Evolutionary conservation across 2,797 vertebrate species (phyloP).

Genomic region (Acrossocheilus fasciatus): DNA sequence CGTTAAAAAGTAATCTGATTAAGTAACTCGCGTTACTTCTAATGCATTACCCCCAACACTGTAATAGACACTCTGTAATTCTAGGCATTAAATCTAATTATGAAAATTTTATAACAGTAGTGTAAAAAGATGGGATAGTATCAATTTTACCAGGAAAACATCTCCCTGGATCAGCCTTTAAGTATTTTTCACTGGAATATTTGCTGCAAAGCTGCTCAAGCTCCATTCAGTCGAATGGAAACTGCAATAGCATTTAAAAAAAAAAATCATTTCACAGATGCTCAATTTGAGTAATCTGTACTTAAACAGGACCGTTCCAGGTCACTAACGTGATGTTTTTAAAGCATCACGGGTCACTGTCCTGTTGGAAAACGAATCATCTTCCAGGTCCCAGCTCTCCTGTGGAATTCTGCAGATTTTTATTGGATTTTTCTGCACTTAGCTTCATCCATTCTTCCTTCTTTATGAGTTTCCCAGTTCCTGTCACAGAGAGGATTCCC

Average conservation of each 20-base stretch:
- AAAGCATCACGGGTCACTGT: conserved; percentile 7
- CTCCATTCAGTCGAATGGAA: neutral
- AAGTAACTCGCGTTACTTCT: too few species aligned
- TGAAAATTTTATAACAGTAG: neutral
- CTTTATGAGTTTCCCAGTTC: conserved; percentile 15
- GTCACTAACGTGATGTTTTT: neutral
- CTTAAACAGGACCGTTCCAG: neutral
- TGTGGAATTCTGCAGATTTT: conserved; percentile 12
- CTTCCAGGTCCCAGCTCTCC: conserved; percentile 7
- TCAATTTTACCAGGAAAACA: neutral
- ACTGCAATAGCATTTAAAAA: neutral
- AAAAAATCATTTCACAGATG: conserved; percentile 10
- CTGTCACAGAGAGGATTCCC: conserved; percentile 5
- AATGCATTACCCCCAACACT: too few species aligned
- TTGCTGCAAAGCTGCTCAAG: neutral
- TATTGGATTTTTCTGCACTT: neutral
- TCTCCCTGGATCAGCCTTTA: too few species aligned
- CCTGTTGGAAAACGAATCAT: conserved; percentile 10
- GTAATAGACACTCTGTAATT: neutral
- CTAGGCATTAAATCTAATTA: neutral
- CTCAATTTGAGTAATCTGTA: neutral
- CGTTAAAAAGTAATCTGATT: too few species aligned
- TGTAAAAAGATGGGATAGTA: neutral
- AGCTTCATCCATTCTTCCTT: conserved; percentile 6
- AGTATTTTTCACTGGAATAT: neutral